These are phyloP conservation scores for Nebria ingens DNA, from an alignment of 1,140 invertebrate species.

Conservation along the genomic window DNA sequence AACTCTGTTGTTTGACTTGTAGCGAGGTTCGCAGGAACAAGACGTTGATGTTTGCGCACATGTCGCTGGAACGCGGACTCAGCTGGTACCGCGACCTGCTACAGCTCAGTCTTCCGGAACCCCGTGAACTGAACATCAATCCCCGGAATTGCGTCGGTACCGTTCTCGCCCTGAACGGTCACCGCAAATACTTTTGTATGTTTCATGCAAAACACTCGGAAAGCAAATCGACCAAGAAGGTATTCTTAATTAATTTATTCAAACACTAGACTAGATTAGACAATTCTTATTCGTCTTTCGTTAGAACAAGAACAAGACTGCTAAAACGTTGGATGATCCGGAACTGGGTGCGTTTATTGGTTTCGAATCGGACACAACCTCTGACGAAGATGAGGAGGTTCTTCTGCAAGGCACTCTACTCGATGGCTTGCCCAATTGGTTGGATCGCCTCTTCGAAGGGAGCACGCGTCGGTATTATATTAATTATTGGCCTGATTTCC, in stretches of 20 bases:
- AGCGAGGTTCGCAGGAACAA: constrained; percentile 42
- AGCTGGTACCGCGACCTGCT: constrained; percentile 87
- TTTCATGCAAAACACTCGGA: constrained; percentile 91
- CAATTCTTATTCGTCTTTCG: background rate
- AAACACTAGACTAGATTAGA: background rate
- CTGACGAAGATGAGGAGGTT: constrained; percentile 43
- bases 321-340: constrained; percentile 43
- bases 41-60: constrained; percentile 85
- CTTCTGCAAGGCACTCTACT: constrained; percentile 53
- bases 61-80: constrained; percentile 84
- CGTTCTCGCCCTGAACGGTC: constrained; percentile 89
- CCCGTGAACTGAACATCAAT: constrained; percentile 80
- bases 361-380: constrained; percentile 55
- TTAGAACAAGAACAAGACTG: constrained; percentile 47
- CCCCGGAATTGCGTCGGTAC: constrained; percentile 95
- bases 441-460: constrained; percentile 93
- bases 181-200: constrained; percentile 95
- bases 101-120: constrained; percentile 70
- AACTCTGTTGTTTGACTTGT: constrained; percentile 1
- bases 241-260: constrained; percentile 7
- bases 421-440: constrained; percentile 89
- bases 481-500: constrained; percentile 88
- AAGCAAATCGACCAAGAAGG: constrained; percentile 34
- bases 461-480: constrained; percentile 88
- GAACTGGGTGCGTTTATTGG: constrained; percentile 74